phyloP scores from a whole-genome alignment of 2,113 vertebrate genomes.

The Scytalopus superciliaris region DNA sequence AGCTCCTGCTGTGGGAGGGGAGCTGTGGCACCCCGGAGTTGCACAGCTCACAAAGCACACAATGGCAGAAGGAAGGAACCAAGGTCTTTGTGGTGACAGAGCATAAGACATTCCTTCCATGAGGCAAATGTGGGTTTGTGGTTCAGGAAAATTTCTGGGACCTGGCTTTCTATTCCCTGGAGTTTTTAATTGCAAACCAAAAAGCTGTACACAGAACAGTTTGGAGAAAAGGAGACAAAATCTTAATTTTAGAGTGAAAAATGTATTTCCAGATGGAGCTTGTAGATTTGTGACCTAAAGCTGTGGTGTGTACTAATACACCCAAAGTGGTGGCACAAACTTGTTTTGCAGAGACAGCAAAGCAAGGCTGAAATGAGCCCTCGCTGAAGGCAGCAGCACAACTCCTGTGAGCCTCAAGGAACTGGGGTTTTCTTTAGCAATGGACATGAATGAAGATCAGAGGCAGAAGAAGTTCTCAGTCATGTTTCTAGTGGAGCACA shows the following conservation, averaged over 20 bases:
- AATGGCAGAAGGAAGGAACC: neutral
- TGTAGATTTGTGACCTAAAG: neutral
- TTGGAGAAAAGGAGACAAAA: neutral
- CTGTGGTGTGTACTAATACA: neutral
- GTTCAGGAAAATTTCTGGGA: neutral
- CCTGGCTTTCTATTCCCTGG: neutral
- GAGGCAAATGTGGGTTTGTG: slow-evolving; percentile 21
- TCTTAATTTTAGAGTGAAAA: neutral
- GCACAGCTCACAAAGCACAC: neutral
- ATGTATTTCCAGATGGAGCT: neutral
- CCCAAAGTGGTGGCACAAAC: neutral
- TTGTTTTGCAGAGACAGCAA: neutral
- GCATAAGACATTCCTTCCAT: slow-evolving; percentile 19
- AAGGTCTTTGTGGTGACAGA: neutral
- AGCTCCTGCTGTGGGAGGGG: neutral
- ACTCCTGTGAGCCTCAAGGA: neutral
- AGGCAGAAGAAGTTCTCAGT: neutral
- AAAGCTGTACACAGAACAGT: neutral
- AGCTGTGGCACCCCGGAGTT: accelerated
- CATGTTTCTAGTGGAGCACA: neutral
- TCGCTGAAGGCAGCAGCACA: neutral
- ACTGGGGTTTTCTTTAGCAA: neutral
- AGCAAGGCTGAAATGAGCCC: neutral
- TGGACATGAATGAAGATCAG: neutral
- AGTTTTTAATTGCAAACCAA: neutral